Percentiles rank a stretch among this genome's conserved stretches.
phyloP scores from a whole-genome alignment of 2,797 vertebrate genomes.

The Sphenodon punctatus region DNA sequence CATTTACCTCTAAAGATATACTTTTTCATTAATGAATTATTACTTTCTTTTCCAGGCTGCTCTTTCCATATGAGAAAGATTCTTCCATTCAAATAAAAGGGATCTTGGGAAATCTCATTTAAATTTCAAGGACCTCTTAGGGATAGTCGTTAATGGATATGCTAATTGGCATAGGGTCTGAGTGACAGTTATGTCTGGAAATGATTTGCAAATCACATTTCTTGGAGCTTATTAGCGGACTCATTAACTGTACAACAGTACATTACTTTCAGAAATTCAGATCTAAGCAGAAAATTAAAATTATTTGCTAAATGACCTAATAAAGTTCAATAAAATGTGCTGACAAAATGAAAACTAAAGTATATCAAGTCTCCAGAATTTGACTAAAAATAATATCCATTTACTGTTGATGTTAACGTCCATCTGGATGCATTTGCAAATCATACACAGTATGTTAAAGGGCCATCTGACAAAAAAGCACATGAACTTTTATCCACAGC shows the following conservation, averaged over 20 bases:
- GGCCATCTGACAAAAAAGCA: background rate
- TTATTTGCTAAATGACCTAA: conserved; percentile 85
- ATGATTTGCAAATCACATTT: conserved; percentile 80
- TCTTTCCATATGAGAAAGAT: conserved; percentile 8
- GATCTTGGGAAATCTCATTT: conserved; percentile 74
- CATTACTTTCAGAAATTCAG: conserved; percentile 82
- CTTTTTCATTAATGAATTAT: conserved; percentile 32
- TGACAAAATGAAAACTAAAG: conserved; percentile 72
- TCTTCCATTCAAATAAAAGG: conserved; percentile 42
- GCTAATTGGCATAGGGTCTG: conserved; percentile 74
- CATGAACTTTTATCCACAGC: background rate
- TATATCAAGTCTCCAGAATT: conserved; percentile 46
- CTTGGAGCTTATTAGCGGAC: conserved; percentile 80
- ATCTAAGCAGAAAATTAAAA: conserved; percentile 84
- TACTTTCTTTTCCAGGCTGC: conserved; percentile 18
- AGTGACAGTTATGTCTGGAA: conserved; percentile 78
- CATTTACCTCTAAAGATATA: conserved; percentile 13
- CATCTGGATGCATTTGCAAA: background rate
- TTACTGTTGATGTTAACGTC: conserved; percentile 12
- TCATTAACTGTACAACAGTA: conserved; percentile 83
- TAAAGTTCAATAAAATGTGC: conserved; percentile 79
- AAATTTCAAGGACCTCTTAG: conserved; percentile 73
- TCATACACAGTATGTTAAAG: conserved; percentile 31
- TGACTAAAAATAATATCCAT: conserved; percentile 49
- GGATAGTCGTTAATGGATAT: conserved; percentile 71